phyloP scores from a whole-genome alignment of 2,888 invertebrate species.

The Didymodactylos carnosus region DNA sequence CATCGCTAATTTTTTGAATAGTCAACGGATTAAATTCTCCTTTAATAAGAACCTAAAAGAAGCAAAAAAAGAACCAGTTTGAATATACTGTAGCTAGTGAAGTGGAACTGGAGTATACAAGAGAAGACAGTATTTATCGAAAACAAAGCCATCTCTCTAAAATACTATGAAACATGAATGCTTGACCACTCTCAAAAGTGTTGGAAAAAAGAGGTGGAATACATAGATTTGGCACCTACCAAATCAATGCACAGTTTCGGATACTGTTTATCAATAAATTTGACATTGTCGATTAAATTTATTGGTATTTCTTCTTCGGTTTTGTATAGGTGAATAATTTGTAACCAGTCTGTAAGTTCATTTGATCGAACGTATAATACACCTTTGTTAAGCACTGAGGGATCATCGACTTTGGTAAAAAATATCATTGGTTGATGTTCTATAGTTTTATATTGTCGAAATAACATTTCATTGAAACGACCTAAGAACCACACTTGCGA shows the following conservation, averaged over 20 bases:
- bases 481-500: neutral
- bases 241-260: neutral
- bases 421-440: neutral
- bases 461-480: neutral
- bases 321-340: neutral
- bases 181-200: too few species aligned
- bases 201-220: too few species aligned
- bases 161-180: neutral
- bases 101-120: too few species aligned
- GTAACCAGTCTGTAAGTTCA: neutral
- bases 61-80: too few species aligned
- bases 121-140: neutral
- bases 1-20: neutral
- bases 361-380: neutral
- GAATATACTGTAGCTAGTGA: too few species aligned
- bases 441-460: neutral
- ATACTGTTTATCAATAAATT: neutral
- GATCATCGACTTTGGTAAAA: neutral
- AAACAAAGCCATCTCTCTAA: too few species aligned
- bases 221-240: too few species aligned
- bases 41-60: neutral
- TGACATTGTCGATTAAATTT: neutral
- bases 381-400: neutral
- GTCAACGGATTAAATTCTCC: neutral
- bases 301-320: neutral